These are phyloP conservation scores for Yponomeuta plumbellus DNA, from an alignment of 2,888 invertebrate species.

Conservation along the genomic window DNA sequence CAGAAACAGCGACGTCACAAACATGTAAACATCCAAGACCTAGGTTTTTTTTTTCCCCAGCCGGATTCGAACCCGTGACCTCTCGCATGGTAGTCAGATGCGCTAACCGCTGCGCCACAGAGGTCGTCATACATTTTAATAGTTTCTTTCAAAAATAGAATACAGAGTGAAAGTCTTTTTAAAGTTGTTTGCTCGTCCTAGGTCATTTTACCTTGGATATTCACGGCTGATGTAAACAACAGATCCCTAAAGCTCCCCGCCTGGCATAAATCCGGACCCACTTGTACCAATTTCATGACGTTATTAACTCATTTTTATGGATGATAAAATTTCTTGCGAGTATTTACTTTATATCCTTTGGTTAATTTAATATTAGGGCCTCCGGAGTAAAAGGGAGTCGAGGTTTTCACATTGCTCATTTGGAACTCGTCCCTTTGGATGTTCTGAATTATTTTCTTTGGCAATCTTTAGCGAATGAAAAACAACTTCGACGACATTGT, in stretches of 20 bases:
- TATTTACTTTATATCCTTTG: conserved; percentile 30
- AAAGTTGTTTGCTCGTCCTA: background rate
- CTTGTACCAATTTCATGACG: conserved; percentile 43
- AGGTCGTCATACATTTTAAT: too few species aligned
- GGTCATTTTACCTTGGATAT: background rate
- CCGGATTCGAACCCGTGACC: too few species aligned
- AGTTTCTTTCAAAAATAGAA: background rate
- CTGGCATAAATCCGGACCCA: conserved; percentile 41
- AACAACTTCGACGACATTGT: too few species aligned
- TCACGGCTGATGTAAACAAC: background rate
- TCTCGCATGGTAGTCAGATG: too few species aligned
- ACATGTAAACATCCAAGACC: too few species aligned
- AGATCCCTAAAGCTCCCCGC: conserved; percentile 47
- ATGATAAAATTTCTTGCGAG: conserved; percentile 55
- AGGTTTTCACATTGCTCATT: background rate
- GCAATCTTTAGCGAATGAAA: background rate
- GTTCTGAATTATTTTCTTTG: background rate
- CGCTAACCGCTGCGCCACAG: too few species aligned
- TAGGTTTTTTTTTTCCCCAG: too few species aligned
- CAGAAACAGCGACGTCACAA: too few species aligned
- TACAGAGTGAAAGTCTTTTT: background rate
- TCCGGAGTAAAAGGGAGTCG: background rate
- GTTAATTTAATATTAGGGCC: conserved; percentile 27
- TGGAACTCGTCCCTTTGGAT: background rate
- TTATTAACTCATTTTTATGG: conserved; percentile 57